phyloP scores from a whole-genome alignment of 2,113 vertebrate genomes.

The Clarias batrachus region DNA sequence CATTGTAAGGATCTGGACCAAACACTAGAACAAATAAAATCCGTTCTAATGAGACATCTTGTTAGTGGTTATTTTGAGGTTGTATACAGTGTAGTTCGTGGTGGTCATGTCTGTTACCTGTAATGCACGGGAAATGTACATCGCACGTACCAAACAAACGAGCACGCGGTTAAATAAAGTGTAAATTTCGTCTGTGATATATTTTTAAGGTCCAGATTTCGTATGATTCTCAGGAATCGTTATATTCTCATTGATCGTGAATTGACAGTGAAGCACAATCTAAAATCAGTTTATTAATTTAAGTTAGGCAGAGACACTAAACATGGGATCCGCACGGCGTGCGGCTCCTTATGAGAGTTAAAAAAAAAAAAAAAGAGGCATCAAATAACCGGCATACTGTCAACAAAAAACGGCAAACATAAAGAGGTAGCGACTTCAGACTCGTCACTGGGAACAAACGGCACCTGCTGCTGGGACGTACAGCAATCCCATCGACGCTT shows the following conservation, averaged over 20 bases:
- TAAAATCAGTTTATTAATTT: constrained; percentile 84
- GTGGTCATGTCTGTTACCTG: background rate
- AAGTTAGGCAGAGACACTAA: constrained; percentile 83
- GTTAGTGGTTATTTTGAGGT: background rate
- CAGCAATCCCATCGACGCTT: constrained; percentile 65
- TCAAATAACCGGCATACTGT: constrained; percentile 62
- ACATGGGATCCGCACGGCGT: constrained; percentile 74
- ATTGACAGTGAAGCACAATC: constrained; percentile 60
- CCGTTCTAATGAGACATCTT: background rate
- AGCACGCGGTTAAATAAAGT: background rate
- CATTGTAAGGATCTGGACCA: background rate
- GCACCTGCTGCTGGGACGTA: constrained; percentile 74
- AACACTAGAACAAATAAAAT: constrained; percentile 4
- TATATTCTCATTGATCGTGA: background rate
- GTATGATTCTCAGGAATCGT: background rate
- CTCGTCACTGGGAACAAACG: constrained; percentile 70
- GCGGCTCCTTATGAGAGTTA: constrained; percentile 69
- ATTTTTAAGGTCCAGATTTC: background rate
- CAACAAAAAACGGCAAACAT: constrained; percentile 68
- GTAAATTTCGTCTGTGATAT: background rate
- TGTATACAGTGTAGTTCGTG: background rate
- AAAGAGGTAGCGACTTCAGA: constrained; percentile 81
- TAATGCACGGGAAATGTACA: background rate
- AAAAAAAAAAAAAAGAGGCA: constrained; percentile 51
- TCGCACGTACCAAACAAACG: background rate